phyloP scores from a whole-genome alignment of 1,140 invertebrate species.

The Drosophila nebulosa region DNA sequence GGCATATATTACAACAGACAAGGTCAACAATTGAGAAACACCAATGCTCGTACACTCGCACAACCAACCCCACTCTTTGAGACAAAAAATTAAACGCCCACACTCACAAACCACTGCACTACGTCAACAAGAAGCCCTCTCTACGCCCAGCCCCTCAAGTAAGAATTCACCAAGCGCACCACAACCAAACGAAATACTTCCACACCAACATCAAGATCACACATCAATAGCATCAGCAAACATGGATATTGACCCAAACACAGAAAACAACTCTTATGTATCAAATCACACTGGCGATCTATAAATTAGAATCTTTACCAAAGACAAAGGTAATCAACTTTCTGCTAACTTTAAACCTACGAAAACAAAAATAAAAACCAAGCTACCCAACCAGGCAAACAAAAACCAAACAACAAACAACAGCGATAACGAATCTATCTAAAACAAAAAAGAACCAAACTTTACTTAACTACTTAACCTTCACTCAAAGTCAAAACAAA shows the following conservation, averaged over 20 bases:
- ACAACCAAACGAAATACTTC: background rate
- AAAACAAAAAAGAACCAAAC: background rate
- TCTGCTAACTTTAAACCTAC: background rate
- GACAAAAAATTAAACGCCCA: background rate
- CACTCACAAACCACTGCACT: no score
- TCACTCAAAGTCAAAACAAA: background rate
- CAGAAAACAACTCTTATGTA: background rate
- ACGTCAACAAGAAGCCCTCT: background rate
- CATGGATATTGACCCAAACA: background rate
- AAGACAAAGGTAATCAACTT: background rate
- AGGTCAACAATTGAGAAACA: background rate
- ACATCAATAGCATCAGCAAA: background rate
- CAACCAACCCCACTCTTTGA: background rate
- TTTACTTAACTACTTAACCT: background rate
- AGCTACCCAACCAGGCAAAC: background rate
- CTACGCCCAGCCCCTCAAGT: background rate
- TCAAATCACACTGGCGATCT: background rate
- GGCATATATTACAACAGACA: slow-evolving; percentile 3
- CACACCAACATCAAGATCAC: background rate
- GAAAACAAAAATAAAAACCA: background rate
- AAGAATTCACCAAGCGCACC: background rate
- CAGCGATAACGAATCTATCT: background rate
- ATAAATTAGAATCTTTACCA: background rate
- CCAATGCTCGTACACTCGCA: slow-evolving; percentile 3
- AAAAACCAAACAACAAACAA: background rate